Evolutionary conservation across 1,140 invertebrate species (phyloP).

Genomic region (Scaptomyza hsui): DNA sequence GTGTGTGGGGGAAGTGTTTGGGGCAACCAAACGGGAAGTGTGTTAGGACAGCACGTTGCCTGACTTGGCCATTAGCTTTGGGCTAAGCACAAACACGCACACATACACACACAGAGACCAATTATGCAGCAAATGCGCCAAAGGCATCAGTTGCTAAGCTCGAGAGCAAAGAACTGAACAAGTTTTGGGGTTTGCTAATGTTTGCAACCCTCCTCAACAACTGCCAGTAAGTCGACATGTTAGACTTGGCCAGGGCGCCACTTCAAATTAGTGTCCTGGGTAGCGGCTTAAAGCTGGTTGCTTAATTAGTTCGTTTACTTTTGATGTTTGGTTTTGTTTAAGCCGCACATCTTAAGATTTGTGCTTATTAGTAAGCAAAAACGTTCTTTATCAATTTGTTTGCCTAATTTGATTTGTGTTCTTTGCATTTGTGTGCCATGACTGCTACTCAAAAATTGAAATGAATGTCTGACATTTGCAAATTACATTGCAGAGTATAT

Average conservation of each 20-base stretch:
- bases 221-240: slow-evolving; percentile 7
- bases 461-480: slow-evolving; percentile 47
- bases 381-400: slow-evolving; percentile 21
- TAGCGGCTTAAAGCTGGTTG: slow-evolving; percentile 16
- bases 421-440: slow-evolving; percentile 51
- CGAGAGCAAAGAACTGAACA: slow-evolving; percentile 3
- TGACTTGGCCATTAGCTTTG: slow-evolving; percentile 26
- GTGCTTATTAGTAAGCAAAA: background rate
- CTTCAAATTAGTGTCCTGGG: slow-evolving; percentile 24
- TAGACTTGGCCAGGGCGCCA: slow-evolving; percentile 12
- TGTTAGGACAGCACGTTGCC: slow-evolving; percentile 7
- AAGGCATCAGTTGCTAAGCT: slow-evolving; percentile 17
- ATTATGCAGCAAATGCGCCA: slow-evolving; percentile 40
- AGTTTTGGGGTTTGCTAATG: slow-evolving; percentile 3
- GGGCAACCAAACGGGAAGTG: slow-evolving; percentile 11
- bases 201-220: background rate
- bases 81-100: slow-evolving; percentile 13
- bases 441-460: slow-evolving; percentile 49
- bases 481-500: slow-evolving; percentile 18
- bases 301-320: slow-evolving; percentile 9
- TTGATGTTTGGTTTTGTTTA: background rate
- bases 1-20: slow-evolving; percentile 6
- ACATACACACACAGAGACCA: slow-evolving; percentile 16
- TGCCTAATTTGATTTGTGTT: slow-evolving; percentile 71
- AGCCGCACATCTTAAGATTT: background rate